Percentiles rank a stretch among this genome's conserved stretches.
Evolutionary conservation across 2,888 invertebrate genomes (phyloP).

Genomic region (Lasioglossum pauxillum): DNA sequence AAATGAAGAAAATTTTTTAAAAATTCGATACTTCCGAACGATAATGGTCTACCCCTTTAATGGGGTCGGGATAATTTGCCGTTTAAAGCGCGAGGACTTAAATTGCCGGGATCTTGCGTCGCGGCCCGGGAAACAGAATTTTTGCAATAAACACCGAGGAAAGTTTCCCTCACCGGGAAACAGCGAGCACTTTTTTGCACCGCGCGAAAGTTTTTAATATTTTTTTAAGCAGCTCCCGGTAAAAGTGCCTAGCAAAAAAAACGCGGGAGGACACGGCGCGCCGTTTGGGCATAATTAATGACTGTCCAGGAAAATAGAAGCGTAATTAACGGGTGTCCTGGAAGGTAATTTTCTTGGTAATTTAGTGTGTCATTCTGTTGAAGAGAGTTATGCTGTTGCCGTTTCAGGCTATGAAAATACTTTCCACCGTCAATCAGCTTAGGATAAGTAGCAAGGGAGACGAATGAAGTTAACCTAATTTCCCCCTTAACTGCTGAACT

Average conservation of each 20-base stretch:
- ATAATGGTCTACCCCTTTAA: not conserved
- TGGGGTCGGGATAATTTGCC: not conserved
- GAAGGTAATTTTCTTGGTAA: conserved; percentile 57
- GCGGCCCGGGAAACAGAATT: not conserved
- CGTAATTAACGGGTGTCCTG: conserved; percentile 57
- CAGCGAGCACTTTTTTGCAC: not conserved
- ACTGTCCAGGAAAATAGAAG: conserved; percentile 54
- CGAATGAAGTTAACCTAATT: not conserved
- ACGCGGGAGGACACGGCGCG: not conserved
- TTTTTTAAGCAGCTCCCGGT: conserved; percentile 21
- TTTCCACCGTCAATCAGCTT: conserved; percentile 17
- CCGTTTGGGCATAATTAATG: conserved; percentile 57
- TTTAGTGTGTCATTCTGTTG: conserved; percentile 49
- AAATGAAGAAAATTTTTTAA: fast-evolving
- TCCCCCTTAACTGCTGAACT: no score
- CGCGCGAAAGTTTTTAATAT: conserved; percentile 20
- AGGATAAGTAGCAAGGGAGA: not conserved
- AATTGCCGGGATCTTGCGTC: not conserved
- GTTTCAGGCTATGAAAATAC: conserved; percentile 32
- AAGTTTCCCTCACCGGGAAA: not conserved
- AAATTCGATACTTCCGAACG: not conserved
- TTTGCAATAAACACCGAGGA: not conserved
- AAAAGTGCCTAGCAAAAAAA: conserved; percentile 3
- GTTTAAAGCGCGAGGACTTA: not conserved
- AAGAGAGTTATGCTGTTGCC: conserved; percentile 17